Conservation (phyloP, 2,797 vertebrate species). For the Perodicticus potto region DNA sequence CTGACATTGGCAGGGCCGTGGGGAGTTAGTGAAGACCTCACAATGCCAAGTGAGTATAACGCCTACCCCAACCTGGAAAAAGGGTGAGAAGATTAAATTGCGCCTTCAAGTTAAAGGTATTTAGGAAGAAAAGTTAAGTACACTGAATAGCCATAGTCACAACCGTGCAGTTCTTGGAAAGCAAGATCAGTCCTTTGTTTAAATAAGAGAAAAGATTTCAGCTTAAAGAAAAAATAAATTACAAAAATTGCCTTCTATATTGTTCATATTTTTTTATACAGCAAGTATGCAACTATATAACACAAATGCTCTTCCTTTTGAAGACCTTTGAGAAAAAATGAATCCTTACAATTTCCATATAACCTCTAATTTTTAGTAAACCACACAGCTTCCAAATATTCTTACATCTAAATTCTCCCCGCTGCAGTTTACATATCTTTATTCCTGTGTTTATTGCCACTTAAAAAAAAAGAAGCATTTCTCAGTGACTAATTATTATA, state of each 20-base stretch:
- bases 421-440: constrained; percentile 10
- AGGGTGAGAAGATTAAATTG: background rate
- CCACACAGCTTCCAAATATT: background rate
- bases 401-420: background rate
- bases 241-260: background rate
- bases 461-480: background rate
- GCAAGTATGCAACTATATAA: background rate
- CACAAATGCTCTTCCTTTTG: background rate
- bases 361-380: constrained; percentile 19
- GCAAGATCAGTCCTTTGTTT: background rate
- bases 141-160: background rate
- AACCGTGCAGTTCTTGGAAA: background rate
- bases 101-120: constrained; percentile 22
- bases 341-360: background rate
- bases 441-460: background rate
- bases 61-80: background rate
- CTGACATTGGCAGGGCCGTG: background rate
- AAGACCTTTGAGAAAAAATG: background rate
- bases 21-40: background rate
- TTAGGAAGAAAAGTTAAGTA: background rate
- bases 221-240: background rate
- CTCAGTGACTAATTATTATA: constrained; percentile 5
- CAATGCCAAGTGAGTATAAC: background rate
- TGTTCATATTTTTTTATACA: background rate
- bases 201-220: background rate